Base-by-base conservation (phyloP, 2,797 vertebrate species). In the Merluccius polli region DNA sequence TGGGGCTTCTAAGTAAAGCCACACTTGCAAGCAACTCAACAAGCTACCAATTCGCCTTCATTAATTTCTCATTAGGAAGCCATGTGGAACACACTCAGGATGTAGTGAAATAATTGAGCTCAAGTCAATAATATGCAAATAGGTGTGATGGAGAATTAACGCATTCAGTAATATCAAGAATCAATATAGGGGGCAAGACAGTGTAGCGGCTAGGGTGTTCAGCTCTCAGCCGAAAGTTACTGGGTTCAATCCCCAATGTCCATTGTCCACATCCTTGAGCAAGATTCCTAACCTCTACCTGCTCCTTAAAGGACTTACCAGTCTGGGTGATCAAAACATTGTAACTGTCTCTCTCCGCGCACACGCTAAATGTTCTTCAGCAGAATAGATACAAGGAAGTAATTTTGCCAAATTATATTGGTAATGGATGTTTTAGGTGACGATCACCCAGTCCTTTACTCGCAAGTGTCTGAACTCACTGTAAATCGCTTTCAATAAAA, bases 121-220 rank as follows among this genome's bases (percentile, higher is more conserved):
- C 48, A 59, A 10, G 48, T 59, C 48, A 59, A 59, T 59, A 59
- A 59, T 59, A 59, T 59, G 48, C 48, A n/a, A 59, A 59, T 59
- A 1, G 16, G 21, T n/a, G 48, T 9, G 21, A 8, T 59, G 21
- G 48, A 18, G 21, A 59, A 59, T n/a, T 59, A 59, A 35, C 33
- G 33, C 3, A 8, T 35, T 35, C 33, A 35, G 33, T 35, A 3
- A 35, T 35, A 35, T 35, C 33, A 35, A 35, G 3, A 35, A 59
- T 59, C 48, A 59, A 59, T 59, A 10, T 59, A 59, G 48, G 18
- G 48, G 48, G 48, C 6, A 24, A 59, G 48, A 59, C 18, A 21
- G 48, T 52, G 48, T 52, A 52, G 48, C n/a, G 16, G 48, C 48
- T n/a, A 52, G 48, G 18, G 41, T 13, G 41, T 13, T 44, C 41